Base-by-base conservation (phyloP, 1,140 invertebrate genomes). In the Drosophila lacteicornis region DNA sequence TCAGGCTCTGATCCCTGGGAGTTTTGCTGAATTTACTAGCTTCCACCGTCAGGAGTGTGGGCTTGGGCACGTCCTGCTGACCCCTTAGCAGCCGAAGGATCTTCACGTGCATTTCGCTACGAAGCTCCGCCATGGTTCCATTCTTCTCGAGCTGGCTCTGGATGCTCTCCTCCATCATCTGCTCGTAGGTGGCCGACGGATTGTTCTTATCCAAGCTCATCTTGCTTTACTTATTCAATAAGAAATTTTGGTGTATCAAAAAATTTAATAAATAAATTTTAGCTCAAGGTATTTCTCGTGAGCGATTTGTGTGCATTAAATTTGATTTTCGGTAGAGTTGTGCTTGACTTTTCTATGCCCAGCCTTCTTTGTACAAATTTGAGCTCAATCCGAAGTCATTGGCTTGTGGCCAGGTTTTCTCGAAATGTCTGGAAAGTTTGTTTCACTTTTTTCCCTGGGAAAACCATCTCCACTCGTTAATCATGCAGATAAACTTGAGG, bases 401-500 rank as follows among this genome's bases (percentile, higher is more conserved):
- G 76, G 75, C 75, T 59, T 53, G 45, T 70, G 58, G 66, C 42
- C 76, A 79, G 66, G 33, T 55, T 63, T 49, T 46, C 33, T 53
- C 51, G 7, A 46, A 75, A 46, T 46, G 82, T 86, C 82, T 86
- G 63, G 8, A 73, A 86, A 86, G 82, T 85, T 85, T 79, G 56
- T 43, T 63, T 43, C 42, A 42, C 46, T 55, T 75, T 76, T 49
- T 74, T 30, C 13, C 4, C 25, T 4, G 9, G 22, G 22, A 43
- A 56, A 58, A 62, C 38, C 46, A 46, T 22, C 40, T 42, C 46
- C 30, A 71, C 79, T 86, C 82, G 82, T 82, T 86, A 79, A 79
- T 86, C 82, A 82, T 82, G 43, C 55, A 82, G 82, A 82, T 79
- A 82, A 82, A 70, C 79, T 86, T 86, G 66, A 75, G 58, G 51